These are phyloP conservation scores for Cichladusa arquata DNA, from an alignment of 2,113 vertebrate genomes.

Conservation along the genomic window DNA sequence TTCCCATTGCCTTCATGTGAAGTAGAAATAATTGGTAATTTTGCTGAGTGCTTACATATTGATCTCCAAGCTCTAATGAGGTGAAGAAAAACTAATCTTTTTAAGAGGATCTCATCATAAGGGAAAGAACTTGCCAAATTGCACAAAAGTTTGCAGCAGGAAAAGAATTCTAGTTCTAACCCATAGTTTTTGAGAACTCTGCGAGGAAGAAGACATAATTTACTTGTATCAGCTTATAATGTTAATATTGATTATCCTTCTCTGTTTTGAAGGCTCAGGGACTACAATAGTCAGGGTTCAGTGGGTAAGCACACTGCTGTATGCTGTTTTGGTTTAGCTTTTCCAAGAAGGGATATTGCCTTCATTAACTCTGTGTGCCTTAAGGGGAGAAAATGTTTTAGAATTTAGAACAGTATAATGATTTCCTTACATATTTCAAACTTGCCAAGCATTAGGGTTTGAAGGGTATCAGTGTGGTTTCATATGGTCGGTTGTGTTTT, in stretches of 20 bases:
- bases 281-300: not conserved
- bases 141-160: not conserved
- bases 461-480: not conserved
- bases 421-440: not conserved
- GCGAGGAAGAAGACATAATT: not conserved
- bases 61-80: not conserved
- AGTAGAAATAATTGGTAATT: not conserved
- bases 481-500: not conserved
- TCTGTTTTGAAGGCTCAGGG: not conserved
- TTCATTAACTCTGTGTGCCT: not conserved
- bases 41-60: not conserved
- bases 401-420: rapidly evolving
- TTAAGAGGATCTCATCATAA: not conserved
- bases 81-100: not conserved
- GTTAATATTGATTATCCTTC: not conserved
- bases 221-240: not conserved
- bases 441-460: not conserved
- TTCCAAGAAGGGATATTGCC: not conserved
- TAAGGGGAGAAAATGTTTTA: not conserved
- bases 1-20: not conserved
- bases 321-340: not conserved
- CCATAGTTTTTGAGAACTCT: not conserved
- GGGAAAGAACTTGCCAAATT: not conserved
- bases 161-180: not conserved
- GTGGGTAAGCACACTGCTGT: not conserved